A percentile compares a stretch with the other conserved stretches of the same genome.
These are phyloP conservation scores for Argopecten irradians DNA, from an alignment of 1,140 invertebrate species.

Conservation along the genomic window DNA sequence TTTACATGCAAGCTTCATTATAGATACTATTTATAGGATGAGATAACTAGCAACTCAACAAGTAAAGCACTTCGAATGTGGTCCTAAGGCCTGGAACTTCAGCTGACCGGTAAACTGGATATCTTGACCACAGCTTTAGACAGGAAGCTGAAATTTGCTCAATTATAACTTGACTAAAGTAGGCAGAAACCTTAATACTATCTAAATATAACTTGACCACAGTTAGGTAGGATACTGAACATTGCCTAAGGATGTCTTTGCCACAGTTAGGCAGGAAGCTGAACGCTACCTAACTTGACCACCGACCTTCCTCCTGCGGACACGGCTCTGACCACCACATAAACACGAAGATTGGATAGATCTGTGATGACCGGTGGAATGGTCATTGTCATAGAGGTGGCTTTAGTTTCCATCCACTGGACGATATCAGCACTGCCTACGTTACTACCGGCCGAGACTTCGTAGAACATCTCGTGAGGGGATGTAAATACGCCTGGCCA, in stretches of 20 bases:
- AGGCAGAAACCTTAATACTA: too few species aligned
- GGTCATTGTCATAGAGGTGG: conserved; percentile 36
- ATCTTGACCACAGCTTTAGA: too few species aligned
- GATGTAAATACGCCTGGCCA: conserved; percentile 50
- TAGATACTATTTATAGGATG: too few species aligned
- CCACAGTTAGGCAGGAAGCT: background rate
- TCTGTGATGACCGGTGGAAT: conserved; percentile 38
- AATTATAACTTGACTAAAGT: too few species aligned
- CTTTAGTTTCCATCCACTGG: conserved; percentile 50
- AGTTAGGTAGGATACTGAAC: too few species aligned
- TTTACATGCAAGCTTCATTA: too few species aligned
- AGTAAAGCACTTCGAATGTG: too few species aligned
- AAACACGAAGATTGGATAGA: conserved; percentile 27
- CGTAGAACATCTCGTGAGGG: conserved; percentile 42
- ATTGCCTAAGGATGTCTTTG: background rate
- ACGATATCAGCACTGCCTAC: conserved; percentile 50
- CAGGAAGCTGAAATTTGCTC: too few species aligned
- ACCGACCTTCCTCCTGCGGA: conserved; percentile 13
- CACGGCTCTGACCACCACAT: conserved; percentile 44
- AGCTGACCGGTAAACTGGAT: too few species aligned
- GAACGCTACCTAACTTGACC: background rate
- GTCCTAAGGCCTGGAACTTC: too few species aligned
- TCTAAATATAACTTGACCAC: too few species aligned
- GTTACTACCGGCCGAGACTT: conserved; percentile 47
- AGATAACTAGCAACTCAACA: too few species aligned